phyloP scores from a whole-genome alignment of 92 coral and sea anemone species.

The Plumapathes pennacea region DNA sequence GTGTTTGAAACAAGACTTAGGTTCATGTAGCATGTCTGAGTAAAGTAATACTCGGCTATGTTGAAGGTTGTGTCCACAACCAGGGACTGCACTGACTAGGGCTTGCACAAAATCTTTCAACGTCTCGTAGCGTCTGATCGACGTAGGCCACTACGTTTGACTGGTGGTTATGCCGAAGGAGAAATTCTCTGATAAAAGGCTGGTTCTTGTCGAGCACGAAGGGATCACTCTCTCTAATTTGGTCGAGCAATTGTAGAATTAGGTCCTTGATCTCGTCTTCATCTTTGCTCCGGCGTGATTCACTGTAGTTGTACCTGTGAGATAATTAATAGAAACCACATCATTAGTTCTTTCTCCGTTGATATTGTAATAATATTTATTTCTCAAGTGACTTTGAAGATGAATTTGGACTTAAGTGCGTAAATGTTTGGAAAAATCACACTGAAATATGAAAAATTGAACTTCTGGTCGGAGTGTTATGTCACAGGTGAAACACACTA shows the following conservation, averaged over 20 bases:
- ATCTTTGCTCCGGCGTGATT: too few species aligned
- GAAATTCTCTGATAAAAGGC: slow-evolving; percentile 17
- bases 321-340: too few species aligned
- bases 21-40: slow-evolving; percentile 33
- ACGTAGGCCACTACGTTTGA: slow-evolving; percentile 34
- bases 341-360: too few species aligned
- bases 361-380: too few species aligned
- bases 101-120: slow-evolving; percentile 9
- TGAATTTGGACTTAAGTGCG: too few species aligned
- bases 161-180: slow-evolving; percentile 37
- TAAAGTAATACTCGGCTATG: slow-evolving; percentile 34
- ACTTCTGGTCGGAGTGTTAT: too few species aligned
- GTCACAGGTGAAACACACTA: too few species aligned
- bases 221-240: slow-evolving; percentile 2
- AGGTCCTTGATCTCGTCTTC: slow-evolving; percentile 29
- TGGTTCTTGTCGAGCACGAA: slow-evolving; percentile 17
- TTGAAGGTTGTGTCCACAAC: slow-evolving; percentile 54
- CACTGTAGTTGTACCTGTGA: too few species aligned
- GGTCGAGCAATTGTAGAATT: slow-evolving; percentile 23
- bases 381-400: too few species aligned
- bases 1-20: slow-evolving; percentile 15
- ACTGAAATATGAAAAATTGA: too few species aligned
- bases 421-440: too few species aligned
- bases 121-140: slow-evolving; percentile 21
- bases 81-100: too few species aligned